A percentile compares a stretch with the other conserved stretches of the same genome.
These are phyloP conservation scores for Chiridota heheva DNA, from an alignment of 35 echinoderm and acorn worm species.

Conservation along the genomic window DNA sequence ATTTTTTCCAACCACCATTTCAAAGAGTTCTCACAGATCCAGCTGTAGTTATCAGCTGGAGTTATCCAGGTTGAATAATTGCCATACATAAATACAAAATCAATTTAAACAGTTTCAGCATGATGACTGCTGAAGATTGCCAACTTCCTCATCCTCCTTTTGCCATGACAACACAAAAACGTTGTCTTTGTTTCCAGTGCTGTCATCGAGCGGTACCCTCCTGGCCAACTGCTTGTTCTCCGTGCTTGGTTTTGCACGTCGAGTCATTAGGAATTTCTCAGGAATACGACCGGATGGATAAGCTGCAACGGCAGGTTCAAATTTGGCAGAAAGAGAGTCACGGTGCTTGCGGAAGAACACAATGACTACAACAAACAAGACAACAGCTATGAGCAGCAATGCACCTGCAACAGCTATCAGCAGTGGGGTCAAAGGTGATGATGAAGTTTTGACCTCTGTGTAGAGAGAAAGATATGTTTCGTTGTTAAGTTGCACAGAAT, in stretches of 20 bases:
- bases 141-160: not conserved
- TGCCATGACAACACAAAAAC: constrained; percentile 24
- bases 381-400: constrained; percentile 17
- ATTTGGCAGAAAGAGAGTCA: constrained; percentile 32
- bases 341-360: constrained; percentile 10
- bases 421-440: constrained; percentile 14
- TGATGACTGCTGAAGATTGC: not conserved
- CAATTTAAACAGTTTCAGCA: too few species aligned
- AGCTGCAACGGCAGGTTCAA: constrained; percentile 18
- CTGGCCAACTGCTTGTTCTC: constrained; percentile 1
- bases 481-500: too few species aligned
- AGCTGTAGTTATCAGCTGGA: too few species aligned
- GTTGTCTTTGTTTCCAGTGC: constrained; percentile 35
- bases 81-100: too few species aligned
- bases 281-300: constrained; percentile 22
- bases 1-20: too few species aligned
- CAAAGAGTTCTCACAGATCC: too few species aligned
- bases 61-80: too few species aligned
- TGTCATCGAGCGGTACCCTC: constrained; percentile 40
- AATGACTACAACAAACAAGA: not conserved
- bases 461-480: too few species aligned
- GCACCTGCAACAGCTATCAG: not conserved
- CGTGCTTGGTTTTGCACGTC: not conserved
- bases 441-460: too few species aligned
- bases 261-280: constrained; percentile 14